Evolutionary conservation across 2,888 invertebrate species (phyloP), one percentile per base, ranked within the genome.

Genomic region (Polia nebulosa): DNA sequence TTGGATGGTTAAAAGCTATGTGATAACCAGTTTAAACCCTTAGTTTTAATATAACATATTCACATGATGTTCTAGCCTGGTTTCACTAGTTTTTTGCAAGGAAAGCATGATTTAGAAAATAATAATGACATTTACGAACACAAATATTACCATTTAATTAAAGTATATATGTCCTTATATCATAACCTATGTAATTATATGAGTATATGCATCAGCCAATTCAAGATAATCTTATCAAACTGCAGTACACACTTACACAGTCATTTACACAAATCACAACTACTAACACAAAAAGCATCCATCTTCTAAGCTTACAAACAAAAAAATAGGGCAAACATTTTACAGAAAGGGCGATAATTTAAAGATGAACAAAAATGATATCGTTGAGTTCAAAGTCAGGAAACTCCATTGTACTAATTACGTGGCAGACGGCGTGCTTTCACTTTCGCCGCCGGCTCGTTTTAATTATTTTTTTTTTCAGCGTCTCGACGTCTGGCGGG

Each of bases 401-500:
- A 93, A 94, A 94, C 91, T 94, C 95, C 95, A 95, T 95, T 95
- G 95, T 95, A 90, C 95, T 95, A 95, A 95, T 95, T 95, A 95
- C 95, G 95, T 90, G 93, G 93, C 93, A 95, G 95, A 95, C 95
- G 94, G 95, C 95, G 94, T 86, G 95, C 95, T 95, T 94, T 95
- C 95, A 88, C 95, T 95, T 91, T 95, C 95, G 90, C 88, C 92
- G 94, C 85, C 93, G 94, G 92, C 90, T 70, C 91, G 93, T 94
- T 95, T 95, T 95, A 95, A 95, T 95, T 95, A 93, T 95, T 95
- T 95, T 95, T 94, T 93, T 93, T 92, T 91, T 87, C 80, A 94
- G 92, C 95, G 95, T 95, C 95, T 94, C 95, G 95, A 91, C 95
- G 95, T 95, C 95, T 95, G 95, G 94, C 94, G 94, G 92, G 92